A percentile compares a stretch with the other conserved stretches of the same genome.
phyloP scores from a whole-genome alignment of 2,113 vertebrate species.

The Trogon surrucura region DNA sequence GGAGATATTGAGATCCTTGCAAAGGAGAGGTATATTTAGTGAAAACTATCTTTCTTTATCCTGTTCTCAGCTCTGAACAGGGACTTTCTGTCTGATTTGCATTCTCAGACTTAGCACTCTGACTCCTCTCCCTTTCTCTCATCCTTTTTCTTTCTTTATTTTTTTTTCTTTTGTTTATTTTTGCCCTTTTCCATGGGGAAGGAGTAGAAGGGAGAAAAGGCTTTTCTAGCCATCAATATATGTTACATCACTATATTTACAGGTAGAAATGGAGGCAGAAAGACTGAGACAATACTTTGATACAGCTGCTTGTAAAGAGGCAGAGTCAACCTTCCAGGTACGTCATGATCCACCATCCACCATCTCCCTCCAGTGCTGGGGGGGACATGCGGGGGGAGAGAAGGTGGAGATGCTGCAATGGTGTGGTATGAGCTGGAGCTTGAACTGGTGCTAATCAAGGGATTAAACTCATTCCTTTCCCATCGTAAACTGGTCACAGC shows the following conservation, averaged over 20 bases:
- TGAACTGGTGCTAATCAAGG: background rate
- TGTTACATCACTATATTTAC: background rate
- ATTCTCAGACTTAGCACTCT: background rate
- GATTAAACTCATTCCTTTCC: background rate
- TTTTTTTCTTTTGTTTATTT: background rate
- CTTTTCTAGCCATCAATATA: background rate
- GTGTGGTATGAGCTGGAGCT: background rate
- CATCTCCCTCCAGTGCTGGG: background rate
- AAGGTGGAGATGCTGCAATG: background rate
- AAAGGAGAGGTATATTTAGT: background rate
- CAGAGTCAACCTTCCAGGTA: rapidly evolving
- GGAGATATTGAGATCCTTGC: background rate
- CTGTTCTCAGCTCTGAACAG: background rate
- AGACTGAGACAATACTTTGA: background rate
- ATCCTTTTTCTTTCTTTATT: background rate
- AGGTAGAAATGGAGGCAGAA: background rate
- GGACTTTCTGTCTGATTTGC: background rate
- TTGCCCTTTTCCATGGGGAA: rapidly evolving
- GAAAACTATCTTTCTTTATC: background rate
- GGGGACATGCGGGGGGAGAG: rapidly evolving
- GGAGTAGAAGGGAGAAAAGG: background rate
- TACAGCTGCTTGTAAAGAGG: background rate
- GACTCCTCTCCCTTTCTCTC: background rate
- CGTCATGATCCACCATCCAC: background rate
- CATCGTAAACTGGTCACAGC: background rate